phyloP scores from a whole-genome alignment of 2,888 invertebrate genomes.

The Noctua fimbriata region DNA sequence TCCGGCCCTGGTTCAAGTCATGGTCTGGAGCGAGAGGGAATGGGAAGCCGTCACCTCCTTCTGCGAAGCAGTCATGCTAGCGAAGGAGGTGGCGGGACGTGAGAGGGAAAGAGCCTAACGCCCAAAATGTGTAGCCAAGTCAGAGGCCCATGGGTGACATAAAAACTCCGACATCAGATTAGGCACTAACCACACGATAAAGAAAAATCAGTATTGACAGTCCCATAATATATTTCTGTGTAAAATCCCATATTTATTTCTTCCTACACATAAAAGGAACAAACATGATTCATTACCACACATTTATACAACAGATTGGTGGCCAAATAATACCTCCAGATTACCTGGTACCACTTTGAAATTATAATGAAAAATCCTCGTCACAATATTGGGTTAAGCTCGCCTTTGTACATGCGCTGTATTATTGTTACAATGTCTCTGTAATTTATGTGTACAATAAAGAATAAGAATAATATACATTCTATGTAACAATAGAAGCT shows the following conservation, averaged over 20 bases:
- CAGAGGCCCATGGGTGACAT: no score
- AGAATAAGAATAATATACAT: neutral
- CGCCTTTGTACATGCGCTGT: neutral
- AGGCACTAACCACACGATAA: no score
- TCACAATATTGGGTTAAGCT: neutral
- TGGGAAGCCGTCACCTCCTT: no score
- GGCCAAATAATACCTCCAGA: neutral
- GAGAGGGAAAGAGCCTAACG: no score
- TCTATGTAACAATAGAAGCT: neutral
- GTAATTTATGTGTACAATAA: neutral
- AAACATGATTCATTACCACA: neutral
- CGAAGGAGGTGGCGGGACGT: no score
- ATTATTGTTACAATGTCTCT: neutral
- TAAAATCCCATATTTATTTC: neutral
- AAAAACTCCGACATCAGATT: no score
- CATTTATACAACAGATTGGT: neutral
- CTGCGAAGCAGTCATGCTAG: no score
- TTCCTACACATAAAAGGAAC: neutral
- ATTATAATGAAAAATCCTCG: neutral
- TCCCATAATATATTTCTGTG: neutral
- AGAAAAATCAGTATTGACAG: neutral
- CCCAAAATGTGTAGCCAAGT: no score
- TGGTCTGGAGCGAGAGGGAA: no score
- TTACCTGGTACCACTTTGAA: neutral
- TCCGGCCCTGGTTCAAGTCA: no score